Conservation (phyloP, 2,888 invertebrate species). For the Nasonovia ribisnigri region DNA sequence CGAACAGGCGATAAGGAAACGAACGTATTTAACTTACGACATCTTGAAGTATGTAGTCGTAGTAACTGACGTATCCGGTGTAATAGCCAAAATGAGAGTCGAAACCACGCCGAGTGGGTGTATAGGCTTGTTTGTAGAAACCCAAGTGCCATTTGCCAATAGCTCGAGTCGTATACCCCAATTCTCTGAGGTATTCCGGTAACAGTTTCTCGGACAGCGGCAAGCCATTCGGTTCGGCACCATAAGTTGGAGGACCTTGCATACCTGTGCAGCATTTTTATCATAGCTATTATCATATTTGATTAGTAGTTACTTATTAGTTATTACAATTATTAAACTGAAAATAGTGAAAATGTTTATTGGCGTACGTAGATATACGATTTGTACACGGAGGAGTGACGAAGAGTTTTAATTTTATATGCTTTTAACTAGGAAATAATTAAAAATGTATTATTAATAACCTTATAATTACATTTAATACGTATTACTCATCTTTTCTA, state of each 20-base stretch:
- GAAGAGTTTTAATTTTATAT: neutral
- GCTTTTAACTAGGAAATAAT: neutral
- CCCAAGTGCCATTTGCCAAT: conserved; percentile 95
- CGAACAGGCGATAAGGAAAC: neutral
- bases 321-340: too few relatives aligned
- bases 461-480: neutral
- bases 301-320: neutral
- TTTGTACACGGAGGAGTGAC: neutral
- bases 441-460: neutral
- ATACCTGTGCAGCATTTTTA: conserved; percentile 73
- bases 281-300: neutral
- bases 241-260: conserved; percentile 79
- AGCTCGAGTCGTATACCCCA: conserved; percentile 84
- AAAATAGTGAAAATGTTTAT: too few relatives aligned
- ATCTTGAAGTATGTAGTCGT: conserved; percentile 74
- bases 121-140: conserved; percentile 78
- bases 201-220: conserved; percentile 78
- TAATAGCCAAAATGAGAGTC: conserved; percentile 85
- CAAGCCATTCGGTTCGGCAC: conserved; percentile 81
- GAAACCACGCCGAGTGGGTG: conserved; percentile 83
- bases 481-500: neutral
- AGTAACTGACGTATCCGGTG: conserved; percentile 83
- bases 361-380: neutral
- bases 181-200: conserved; percentile 77
- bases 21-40: conserved; percentile 69